phyloP scores from a whole-genome alignment of 92 coral and sea anemone genomes.

The Epizoanthus scotinus region DNA sequence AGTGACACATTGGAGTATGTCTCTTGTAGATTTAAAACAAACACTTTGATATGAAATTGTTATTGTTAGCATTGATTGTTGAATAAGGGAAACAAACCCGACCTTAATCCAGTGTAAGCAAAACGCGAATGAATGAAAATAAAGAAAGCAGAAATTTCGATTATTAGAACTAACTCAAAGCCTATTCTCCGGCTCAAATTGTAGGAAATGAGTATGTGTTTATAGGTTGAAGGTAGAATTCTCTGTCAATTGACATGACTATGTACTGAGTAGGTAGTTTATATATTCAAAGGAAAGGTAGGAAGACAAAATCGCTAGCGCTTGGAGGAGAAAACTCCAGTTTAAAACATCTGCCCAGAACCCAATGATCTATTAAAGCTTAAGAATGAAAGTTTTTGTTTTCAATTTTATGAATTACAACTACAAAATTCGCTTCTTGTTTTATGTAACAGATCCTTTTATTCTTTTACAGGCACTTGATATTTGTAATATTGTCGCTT shows the following conservation, averaged over 20 bases:
- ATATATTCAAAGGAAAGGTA: no score
- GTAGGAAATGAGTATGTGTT: neutral
- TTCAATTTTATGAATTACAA: conserved; percentile 23
- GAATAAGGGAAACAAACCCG: conserved; percentile 17
- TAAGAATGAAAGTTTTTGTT: conserved; percentile 7
- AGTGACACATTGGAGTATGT: neutral
- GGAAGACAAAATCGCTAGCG: no score
- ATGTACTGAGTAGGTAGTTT: no score
- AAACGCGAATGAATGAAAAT: conserved; percentile 34
- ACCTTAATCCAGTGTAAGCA: conserved; percentile 11
- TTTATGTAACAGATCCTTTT: neutral
- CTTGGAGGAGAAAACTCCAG: no score
- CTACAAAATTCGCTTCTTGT: conserved; percentile 30
- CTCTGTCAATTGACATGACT: no score
- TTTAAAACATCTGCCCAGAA: neutral
- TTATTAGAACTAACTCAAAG: neutral
- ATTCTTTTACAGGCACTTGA: conserved; percentile 1
- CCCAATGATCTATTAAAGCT: neutral
- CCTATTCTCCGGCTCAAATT: no score
- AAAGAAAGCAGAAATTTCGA: neutral
- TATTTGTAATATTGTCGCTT: conserved; percentile 20
- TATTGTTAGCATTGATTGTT: conserved; percentile 20
- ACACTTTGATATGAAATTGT: conserved; percentile 8
- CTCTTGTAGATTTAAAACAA: conserved; percentile 20
- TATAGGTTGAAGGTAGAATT: neutral